A percentile compares a stretch with the other conserved stretches of the same genome.
phyloP scores from a whole-genome alignment of 2,113 vertebrate genomes.

The Melospiza melodia region DNA sequence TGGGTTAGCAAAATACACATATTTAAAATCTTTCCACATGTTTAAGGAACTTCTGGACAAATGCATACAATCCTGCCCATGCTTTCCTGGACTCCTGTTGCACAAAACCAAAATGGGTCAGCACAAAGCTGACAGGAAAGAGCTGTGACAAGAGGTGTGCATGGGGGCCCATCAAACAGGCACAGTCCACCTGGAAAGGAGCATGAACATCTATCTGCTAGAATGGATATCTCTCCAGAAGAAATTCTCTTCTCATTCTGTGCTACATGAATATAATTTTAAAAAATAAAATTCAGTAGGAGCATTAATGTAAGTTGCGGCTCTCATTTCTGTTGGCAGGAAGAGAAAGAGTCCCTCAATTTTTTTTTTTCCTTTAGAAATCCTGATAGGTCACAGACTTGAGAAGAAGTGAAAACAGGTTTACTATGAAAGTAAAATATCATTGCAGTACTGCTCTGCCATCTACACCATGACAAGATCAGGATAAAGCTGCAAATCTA shows the following conservation, averaged over 20 bases:
- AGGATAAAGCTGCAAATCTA: background rate
- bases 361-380: background rate
- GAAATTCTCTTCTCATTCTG: background rate
- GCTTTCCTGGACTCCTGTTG: background rate
- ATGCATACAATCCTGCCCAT: background rate
- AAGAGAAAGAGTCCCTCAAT: background rate
- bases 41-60: background rate
- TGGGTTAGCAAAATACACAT: background rate
- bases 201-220: background rate
- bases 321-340: background rate
- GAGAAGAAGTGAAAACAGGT: background rate
- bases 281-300: background rate
- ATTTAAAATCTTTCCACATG: background rate
- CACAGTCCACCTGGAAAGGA: background rate
- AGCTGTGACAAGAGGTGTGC: background rate
- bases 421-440: background rate
- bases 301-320: background rate
- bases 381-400: background rate
- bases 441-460: background rate
- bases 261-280: background rate
- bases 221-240: background rate
- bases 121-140: background rate
- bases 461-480: background rate
- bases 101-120: fast-evolving
- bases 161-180: background rate